Evolutionary conservation across 2,888 invertebrate genomes (phyloP).

Genomic region (Bhutanitis thaidina): DNA sequence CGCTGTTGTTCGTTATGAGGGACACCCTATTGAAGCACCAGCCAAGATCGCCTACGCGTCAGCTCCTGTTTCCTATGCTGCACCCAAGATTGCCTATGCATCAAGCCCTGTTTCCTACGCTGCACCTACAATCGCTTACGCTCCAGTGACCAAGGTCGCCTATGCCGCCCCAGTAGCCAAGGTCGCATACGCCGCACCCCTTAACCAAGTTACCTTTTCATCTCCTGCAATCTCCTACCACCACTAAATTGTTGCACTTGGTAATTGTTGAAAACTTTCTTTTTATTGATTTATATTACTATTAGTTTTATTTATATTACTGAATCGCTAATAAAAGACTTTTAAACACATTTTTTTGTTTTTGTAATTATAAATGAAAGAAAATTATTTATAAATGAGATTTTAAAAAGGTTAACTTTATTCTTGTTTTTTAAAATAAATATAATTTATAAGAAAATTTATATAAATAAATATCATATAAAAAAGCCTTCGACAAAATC

Average conservation of each 20-base stretch:
- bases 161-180: slow-evolving; percentile 41
- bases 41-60: slow-evolving; percentile 34
- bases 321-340: slow-evolving; percentile 21
- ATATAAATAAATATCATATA: too few species aligned
- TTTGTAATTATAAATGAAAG: too few species aligned
- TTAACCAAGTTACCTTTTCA: slow-evolving; percentile 53
- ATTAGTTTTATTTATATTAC: too few species aligned
- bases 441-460: too few species aligned
- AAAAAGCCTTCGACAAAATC: too few species aligned
- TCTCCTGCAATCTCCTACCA: slow-evolving; percentile 63
- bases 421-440: too few species aligned
- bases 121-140: slow-evolving; percentile 41
- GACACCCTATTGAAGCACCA: slow-evolving; percentile 42
- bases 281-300: slow-evolving; percentile 19
- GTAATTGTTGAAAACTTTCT: slow-evolving; percentile 20
- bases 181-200: slow-evolving; percentile 35
- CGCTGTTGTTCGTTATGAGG: slow-evolving; percentile 67
- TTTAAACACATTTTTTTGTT: slow-evolving; percentile 7
- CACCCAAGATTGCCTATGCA: slow-evolving; percentile 32
- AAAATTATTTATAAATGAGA: too few species aligned
- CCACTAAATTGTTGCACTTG: slow-evolving; percentile 40
- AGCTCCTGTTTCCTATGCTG: slow-evolving; percentile 30
- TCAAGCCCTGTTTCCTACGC: slow-evolving; percentile 30
- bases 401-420: too few species aligned
- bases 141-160: slow-evolving; percentile 36